Evolutionary conservation across 1,140 invertebrate species (phyloP), one percentile per base, ranked within the genome.

Genomic region (Spodoptera litura): DNA sequence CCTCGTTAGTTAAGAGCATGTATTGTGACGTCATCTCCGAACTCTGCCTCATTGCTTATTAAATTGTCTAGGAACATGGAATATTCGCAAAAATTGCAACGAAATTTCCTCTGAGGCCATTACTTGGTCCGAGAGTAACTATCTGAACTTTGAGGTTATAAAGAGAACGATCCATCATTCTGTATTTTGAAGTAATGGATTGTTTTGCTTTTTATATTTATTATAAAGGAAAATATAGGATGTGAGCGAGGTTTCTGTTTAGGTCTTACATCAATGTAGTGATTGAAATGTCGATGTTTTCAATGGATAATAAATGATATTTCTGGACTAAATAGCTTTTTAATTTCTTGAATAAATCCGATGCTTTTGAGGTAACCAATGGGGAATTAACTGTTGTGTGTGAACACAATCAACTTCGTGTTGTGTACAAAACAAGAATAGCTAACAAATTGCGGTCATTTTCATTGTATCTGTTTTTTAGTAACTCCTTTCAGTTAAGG

Each of bases 1-100:
- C 73, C 73, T 82, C 25, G 78, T 80, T 80, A 82, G 78, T 55
- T 78, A 59, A 78, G 53, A 52, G 55, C 70, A 72, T 68, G 64
- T 31, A 68, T 64, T 82, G 74, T 79, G 78, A 78, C 78, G 81
- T 82, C 61, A 74, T 62, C 15, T 20, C 51, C 72, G 53, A 79
- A 79, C 72, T 76, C 3, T 58, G 38, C 38, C 53, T 56, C 70
- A 58, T 66, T 66, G 61, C n/a, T 66, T 77, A 77, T 77, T 68
- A 77, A 66, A 66, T 77, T 77, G 62, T 77, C 56, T 70, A 58
- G 74, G 51, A 56, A 58, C 61, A 61, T 15, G 55, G 78, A 80
- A 61, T 76, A 44, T 76, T 68, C 44, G 53, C 51, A 68, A 73
- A 79, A 74, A 68, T 56, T 52, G 31, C 44, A 75, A 68, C 64